Evolutionary conservation across 92 coral and sea anemone genomes (phyloP), one percentile per base, ranked within the genome.

Genomic region (Zoanthus sociatus): DNA sequence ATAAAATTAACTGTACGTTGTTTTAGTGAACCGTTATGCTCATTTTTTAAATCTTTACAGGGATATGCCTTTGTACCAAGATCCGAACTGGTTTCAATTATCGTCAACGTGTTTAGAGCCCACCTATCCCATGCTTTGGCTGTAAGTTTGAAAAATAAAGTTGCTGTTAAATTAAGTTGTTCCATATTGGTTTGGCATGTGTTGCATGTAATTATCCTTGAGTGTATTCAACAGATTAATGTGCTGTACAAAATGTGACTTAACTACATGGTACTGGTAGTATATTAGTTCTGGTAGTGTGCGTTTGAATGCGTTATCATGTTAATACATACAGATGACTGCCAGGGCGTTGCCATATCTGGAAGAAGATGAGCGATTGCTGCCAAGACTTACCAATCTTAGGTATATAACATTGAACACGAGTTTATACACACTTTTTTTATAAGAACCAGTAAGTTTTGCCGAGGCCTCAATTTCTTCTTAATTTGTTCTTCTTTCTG

Each of bases 51-150:
- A 42, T 64, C 30, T 18, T 17, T 86, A 7, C 82, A 96, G 99
- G 99, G 99, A 10, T 93, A 12, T 87, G 99, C 98, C 0, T 97
- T 90, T 88, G 95, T 97, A 31, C 99, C 99, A 69, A 92, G 93
- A 58, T 88, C 90, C 26, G 93, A 92, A 6, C 86, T 97, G 75
- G 96, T 91, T 5, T 97, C 99, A 12, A 92, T 97, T 44, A 96
- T 97, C 12, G 90, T 95, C 54, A 97, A 97, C 84, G 98, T 92
- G 74, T 95, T 87, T 73, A 90, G 98, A 51, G 83, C 94, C 21
- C 95, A 93, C 64, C 51, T 97, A 66, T 97, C 99, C 56, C 97
- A 92, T 78, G 98, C 95, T 0, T 88, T 97, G 32, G 99, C 99
- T 26, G 99, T 97, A 84, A 92, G 99, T 95, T 15, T 15, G 21